Evolutionary conservation across 2,888 invertebrate genomes (phyloP), one percentile per base, ranked within the genome.

Genomic region (Phortica okadai): DNA sequence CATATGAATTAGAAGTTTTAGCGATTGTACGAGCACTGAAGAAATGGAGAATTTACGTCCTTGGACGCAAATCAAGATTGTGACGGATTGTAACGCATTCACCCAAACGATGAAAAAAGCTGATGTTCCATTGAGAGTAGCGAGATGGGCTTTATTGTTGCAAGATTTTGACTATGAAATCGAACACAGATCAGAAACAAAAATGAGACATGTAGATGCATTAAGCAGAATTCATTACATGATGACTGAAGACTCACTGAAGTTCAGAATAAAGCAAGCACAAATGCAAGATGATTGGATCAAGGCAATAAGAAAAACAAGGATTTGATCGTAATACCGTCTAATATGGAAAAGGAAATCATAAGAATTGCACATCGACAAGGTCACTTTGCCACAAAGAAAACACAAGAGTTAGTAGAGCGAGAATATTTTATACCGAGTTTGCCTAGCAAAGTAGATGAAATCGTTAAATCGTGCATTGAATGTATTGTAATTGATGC

Each of bases 261-360:
- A 54, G 8, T 73, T 64, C 72, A 76, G 0, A 45, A 80, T 14
- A 75, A 72, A 64, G 59, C 16, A 78, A 33, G 75, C 73, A 1
- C 79, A 80, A n/a, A 4, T 50, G 6, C n/a, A 42, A 2, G 82
- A 80, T 25, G 76, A 78, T 0, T 78, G 77, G 74, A 64, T 76
- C 7, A 76, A 56, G 21, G 81, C 79, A 14, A 44, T 82, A 8
- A 4, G 62, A 1, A 77, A 75, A 44, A 50, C 10, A 66, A 76
- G 50, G 56, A 79, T 0, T 11, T 85, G 0, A 75, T 90, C 1
- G 87, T 89, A 0, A 82, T 91, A 11, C 90, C 91, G 0, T 84
- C 81, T 56, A 21, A 21, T 6, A 87, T 92, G 87, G 77, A 73
- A 1, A 16, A 76, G 6, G 85, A 90, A 74, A 83, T 76, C 2